Evolutionary conservation across 1,140 invertebrate species (phyloP).

Genomic region (Agraylea sexmaculata): DNA sequence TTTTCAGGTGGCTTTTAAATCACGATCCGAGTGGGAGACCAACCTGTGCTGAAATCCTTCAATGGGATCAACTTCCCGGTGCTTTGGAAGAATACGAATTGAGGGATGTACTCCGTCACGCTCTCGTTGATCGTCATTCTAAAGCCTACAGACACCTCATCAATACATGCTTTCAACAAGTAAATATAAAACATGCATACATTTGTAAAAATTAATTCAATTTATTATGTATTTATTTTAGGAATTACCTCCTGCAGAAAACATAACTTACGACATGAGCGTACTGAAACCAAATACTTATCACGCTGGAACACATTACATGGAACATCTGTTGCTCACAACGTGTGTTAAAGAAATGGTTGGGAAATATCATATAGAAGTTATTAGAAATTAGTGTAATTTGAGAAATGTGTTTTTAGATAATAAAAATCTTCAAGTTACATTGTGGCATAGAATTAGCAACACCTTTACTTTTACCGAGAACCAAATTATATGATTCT

Average conservation of each 20-base stretch:
- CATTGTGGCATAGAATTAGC: conserved; percentile 65
- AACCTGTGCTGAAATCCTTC: conserved; percentile 64
- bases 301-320: conserved; percentile 10
- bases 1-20: conserved; percentile 57
- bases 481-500: conserved; percentile 43
- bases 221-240: conserved; percentile 9
- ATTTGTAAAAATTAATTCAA: background rate
- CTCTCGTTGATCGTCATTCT: conserved; percentile 65
- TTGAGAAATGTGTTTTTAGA: conserved; percentile 20
- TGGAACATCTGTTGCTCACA: conserved; percentile 10
- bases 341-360: conserved; percentile 19
- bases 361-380: conserved; percentile 20
- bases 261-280: conserved; percentile 21
- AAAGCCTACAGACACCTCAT: conserved; percentile 73
- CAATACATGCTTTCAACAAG: conserved; percentile 54
- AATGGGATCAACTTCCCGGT: conserved; percentile 62
- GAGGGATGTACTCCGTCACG: conserved; percentile 66
- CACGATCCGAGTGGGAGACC: conserved; percentile 72
- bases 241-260: conserved; percentile 18
- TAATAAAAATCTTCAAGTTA: conserved; percentile 56
- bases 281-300: conserved; percentile 17
- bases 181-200: conserved; percentile 25
- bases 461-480: conserved; percentile 67
- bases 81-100: conserved; percentile 63
- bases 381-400: conserved; percentile 3